phyloP scores from a whole-genome alignment of 2,113 vertebrate genomes.

The Tyrannus savana region DNA sequence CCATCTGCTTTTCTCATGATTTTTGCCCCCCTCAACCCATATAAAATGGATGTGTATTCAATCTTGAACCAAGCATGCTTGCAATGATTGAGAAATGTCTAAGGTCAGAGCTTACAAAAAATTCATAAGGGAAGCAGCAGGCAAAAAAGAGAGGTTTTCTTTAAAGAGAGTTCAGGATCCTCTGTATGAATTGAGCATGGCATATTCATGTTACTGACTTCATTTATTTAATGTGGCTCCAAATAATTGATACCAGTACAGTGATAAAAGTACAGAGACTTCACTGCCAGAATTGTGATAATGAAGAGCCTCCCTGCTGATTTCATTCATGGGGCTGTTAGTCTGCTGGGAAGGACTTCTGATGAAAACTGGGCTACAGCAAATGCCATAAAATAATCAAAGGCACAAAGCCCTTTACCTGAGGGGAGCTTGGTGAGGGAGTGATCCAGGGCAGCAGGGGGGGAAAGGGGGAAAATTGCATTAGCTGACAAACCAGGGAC shows the following conservation, averaged over 20 bases:
- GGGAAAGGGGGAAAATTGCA: neutral
- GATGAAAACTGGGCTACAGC: slow-evolving; percentile 37
- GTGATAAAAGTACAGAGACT: slow-evolving; percentile 61
- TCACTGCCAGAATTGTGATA: slow-evolving; percentile 54
- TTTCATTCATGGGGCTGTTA: slow-evolving; percentile 57
- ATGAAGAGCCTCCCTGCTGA: slow-evolving; percentile 69
- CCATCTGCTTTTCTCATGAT: slow-evolving; percentile 67
- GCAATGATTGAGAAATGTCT: slow-evolving; percentile 69
- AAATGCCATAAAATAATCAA: slow-evolving; percentile 67
- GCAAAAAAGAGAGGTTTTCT: slow-evolving; percentile 41
- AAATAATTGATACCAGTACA: slow-evolving; percentile 61
- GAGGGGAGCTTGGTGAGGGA: slow-evolving; percentile 5
- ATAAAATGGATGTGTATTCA: slow-evolving; percentile 68
- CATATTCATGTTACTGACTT: slow-evolving; percentile 66
- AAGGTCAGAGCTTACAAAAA: slow-evolving; percentile 74
- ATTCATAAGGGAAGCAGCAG: slow-evolving; percentile 65
- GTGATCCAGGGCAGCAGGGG: neutral
- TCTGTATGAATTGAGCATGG: slow-evolving; percentile 58
- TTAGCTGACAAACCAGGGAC: neutral
- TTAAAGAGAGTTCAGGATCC: slow-evolving; percentile 43
- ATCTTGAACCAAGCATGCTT: slow-evolving; percentile 50
- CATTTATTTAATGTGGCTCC: slow-evolving; percentile 57
- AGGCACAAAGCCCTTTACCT: slow-evolving; percentile 57
- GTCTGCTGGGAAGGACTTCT: slow-evolving; percentile 58
- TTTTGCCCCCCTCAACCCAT: slow-evolving; percentile 49